Percentiles rank a stretch among this genome's conserved stretches.
These are phyloP conservation scores for Callitettix versicolor DNA, from an alignment of 1,140 invertebrate genomes.

Conservation along the genomic window DNA sequence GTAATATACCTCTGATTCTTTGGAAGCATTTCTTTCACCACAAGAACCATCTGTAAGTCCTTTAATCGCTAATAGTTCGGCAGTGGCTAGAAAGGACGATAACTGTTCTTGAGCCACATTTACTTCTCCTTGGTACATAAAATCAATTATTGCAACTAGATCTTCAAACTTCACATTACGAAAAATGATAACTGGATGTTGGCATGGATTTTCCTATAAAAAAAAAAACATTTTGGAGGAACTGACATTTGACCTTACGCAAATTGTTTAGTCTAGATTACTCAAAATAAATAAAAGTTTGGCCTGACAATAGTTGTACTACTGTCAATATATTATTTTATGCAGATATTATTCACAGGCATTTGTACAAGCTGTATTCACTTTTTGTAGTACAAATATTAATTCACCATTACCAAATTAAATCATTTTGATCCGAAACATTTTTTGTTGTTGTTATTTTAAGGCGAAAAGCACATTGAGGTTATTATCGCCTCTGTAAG, in stretches of 20 bases:
- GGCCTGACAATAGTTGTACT: too few relatives aligned
- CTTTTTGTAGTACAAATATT: too few relatives aligned
- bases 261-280: too few relatives aligned
- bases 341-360: background rate
- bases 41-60: slow-evolving; percentile 42
- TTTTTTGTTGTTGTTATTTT: too few relatives aligned
- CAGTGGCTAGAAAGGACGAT: slow-evolving; percentile 49
- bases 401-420: too few relatives aligned
- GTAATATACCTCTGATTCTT: too few relatives aligned
- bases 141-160: slow-evolving; percentile 67
- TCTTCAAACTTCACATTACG: slow-evolving; percentile 73
- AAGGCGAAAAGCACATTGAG: too few relatives aligned
- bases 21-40: background rate
- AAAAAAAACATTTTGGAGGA: slow-evolving; percentile 5
- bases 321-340: background rate
- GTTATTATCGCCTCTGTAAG: too few relatives aligned
- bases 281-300: too few relatives aligned
- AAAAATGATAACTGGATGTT: slow-evolving; percentile 78
- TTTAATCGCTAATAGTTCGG: slow-evolving; percentile 51
- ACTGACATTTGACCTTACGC: too few relatives aligned
- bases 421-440: too few relatives aligned
- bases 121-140: slow-evolving; percentile 68
- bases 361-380: too few relatives aligned
- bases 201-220: slow-evolving; percentile 63
- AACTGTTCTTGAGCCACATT: slow-evolving; percentile 53